Percentiles rank a stretch among this genome's conserved stretches.
Conservation (phyloP, 2,797 vertebrate genomes). For the Enteromius trimaculatus region DNA sequence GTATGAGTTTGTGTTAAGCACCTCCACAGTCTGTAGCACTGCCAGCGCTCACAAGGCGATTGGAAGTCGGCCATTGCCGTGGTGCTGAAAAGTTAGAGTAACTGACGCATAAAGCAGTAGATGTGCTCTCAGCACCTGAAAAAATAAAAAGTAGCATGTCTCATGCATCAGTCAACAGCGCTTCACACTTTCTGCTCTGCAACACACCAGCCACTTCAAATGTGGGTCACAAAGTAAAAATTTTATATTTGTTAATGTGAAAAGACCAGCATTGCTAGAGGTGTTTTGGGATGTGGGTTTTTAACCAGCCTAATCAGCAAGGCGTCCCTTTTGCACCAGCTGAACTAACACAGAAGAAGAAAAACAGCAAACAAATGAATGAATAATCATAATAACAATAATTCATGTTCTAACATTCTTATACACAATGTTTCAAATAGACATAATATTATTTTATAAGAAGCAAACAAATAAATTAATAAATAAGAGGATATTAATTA, state of each 20-base stretch:
- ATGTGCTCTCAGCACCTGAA: conserved; percentile 18
- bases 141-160: conserved; percentile 5
- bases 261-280: not conserved
- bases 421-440: not conserved
- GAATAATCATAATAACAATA: no score
- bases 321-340: not conserved
- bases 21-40: conserved; percentile 21
- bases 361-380: not conserved
- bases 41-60: conserved; percentile 39
- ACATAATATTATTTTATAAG: not conserved
- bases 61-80: conserved; percentile 32
- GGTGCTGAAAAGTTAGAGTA: conserved; percentile 27
- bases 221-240: conserved; percentile 14
- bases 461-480: not conserved
- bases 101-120: conserved; percentile 38
- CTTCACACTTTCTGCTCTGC: not conserved
- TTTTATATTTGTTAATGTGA: not conserved
- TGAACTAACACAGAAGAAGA: not conserved
- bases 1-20: conserved; percentile 20
- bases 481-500: not conserved
- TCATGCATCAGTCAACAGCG: conserved; percentile 43
- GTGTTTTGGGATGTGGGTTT: not conserved
- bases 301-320: not conserved
- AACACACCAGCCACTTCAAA: conserved; percentile 15
- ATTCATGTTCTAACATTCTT: no score